Conservation (phyloP, 2,797 vertebrate genomes). For the Macrochelys suwanniensis region DNA sequence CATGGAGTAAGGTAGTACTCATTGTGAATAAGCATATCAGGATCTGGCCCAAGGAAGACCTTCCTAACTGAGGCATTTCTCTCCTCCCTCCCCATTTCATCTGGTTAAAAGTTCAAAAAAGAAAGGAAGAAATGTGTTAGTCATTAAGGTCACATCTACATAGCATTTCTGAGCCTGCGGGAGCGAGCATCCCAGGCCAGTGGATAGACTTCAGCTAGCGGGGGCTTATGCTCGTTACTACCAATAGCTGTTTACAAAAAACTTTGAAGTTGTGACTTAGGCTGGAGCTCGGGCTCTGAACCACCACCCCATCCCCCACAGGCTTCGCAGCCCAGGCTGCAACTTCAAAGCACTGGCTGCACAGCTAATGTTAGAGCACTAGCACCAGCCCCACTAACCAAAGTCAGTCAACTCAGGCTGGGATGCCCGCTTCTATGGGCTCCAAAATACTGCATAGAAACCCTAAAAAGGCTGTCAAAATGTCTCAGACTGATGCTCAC, state of each 20-base stretch:
- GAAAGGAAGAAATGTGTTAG: not conserved
- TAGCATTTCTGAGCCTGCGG: too few relatives aligned
- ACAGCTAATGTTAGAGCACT: not conserved
- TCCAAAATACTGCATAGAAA: not conserved
- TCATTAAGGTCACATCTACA: not conserved
- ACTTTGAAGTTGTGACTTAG: not conserved
- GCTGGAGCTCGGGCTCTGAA: not conserved
- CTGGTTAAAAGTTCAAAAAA: not conserved
- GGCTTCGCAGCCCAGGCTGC: not conserved
- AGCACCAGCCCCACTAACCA: not conserved
- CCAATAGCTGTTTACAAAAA: not conserved
- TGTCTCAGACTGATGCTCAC: not conserved
- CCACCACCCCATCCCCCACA: not conserved
- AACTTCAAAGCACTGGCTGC: not conserved
- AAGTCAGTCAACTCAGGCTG: not conserved
- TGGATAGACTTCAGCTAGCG: too few relatives aligned
- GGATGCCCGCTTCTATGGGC: not conserved
- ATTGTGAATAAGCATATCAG: not conserved
- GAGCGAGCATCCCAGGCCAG: not conserved
- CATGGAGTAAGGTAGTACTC: not conserved
- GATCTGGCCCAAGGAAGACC: not conserved
- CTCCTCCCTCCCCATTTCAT: not conserved
- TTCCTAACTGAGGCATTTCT: not conserved
- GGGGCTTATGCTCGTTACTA: too few relatives aligned
- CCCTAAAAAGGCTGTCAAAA: not conserved